Conservation (phyloP, 2,888 invertebrate species). For the Melikaiella ostensackeni region DNA sequence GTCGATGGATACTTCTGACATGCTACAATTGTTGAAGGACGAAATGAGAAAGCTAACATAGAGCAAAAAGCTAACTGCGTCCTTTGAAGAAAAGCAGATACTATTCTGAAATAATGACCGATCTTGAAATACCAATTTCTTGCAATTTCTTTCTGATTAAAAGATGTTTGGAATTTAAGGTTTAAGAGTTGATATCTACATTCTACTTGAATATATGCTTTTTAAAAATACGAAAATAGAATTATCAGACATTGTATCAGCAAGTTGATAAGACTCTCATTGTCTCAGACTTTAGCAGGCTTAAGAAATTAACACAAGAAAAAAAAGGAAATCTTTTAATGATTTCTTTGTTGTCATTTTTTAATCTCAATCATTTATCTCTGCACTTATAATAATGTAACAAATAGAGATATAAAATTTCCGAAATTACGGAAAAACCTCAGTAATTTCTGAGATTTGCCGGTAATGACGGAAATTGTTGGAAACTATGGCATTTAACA, state of each 20-base stretch:
- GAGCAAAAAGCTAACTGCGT: not conserved
- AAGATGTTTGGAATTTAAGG: not conserved
- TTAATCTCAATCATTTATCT: not conserved
- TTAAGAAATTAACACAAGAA: not conserved
- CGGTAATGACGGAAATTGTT: too few species aligned
- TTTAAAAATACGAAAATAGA: constrained; percentile 5
- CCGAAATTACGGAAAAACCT: too few species aligned
- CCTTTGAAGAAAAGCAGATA: not conserved
- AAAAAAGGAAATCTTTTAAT: not conserved
- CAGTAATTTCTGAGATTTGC: too few species aligned
- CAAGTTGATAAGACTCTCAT: constrained; percentile 20
- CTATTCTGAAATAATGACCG: not conserved
- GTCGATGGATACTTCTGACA: too few species aligned
- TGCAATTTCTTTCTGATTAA: not conserved
- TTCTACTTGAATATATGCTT: not conserved
- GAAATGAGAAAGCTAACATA: not conserved
- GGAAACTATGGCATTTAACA: too few species aligned
- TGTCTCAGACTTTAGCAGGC: not conserved
- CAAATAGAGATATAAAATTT: too few species aligned
- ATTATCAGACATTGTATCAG: not conserved
- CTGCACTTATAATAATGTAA: not conserved
- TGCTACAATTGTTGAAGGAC: too few species aligned
- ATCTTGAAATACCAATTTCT: not conserved
- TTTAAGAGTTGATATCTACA: not conserved
- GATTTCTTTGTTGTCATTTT: not conserved